phyloP scores from a whole-genome alignment of 2,113 vertebrate species.

The Martes martes region DNA sequence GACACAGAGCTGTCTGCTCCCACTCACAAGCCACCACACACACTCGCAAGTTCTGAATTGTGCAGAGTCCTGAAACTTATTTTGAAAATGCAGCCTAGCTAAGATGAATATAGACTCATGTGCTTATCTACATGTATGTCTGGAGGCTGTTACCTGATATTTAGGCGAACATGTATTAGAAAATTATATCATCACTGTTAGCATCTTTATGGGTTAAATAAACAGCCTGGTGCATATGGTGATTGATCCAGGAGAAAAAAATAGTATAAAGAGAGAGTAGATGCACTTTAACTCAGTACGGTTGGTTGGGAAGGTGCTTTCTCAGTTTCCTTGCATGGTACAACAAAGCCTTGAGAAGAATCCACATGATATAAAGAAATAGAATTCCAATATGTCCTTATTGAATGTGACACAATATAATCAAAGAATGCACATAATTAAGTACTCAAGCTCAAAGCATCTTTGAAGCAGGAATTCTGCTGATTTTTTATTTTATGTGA shows the following conservation, averaged over 20 bases:
- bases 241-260: slow-evolving; percentile 73
- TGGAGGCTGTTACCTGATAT: slow-evolving; percentile 64
- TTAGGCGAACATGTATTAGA: slow-evolving; percentile 68
- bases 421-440: slow-evolving; percentile 78
- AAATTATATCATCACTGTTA: slow-evolving; percentile 67
- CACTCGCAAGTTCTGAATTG: slow-evolving; percentile 40
- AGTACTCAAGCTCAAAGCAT: slow-evolving; percentile 64
- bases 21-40: background rate
- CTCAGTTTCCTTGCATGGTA: slow-evolving; percentile 66
- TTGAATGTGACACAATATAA: slow-evolving; percentile 68
- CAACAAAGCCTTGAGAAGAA: slow-evolving; percentile 48
- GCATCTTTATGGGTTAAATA: slow-evolving; percentile 76
- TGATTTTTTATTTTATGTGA: slow-evolving; percentile 81
- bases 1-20: slow-evolving; percentile 35
- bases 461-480: slow-evolving; percentile 74
- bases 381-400: slow-evolving; percentile 64
- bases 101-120: slow-evolving; percentile 15
- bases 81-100: slow-evolving; percentile 63
- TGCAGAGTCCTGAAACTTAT: slow-evolving; percentile 41
- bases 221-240: slow-evolving; percentile 57
- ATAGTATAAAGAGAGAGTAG: slow-evolving; percentile 54
- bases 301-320: slow-evolving; percentile 51
- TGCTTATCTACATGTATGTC: slow-evolving; percentile 25
- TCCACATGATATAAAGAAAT: slow-evolving; percentile 53
- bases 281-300: slow-evolving; percentile 54